Evolutionary conservation across 2,888 invertebrate genomes (phyloP), one percentile per base, ranked within the genome.

Genomic region (Andrena chrysosceles): DNA sequence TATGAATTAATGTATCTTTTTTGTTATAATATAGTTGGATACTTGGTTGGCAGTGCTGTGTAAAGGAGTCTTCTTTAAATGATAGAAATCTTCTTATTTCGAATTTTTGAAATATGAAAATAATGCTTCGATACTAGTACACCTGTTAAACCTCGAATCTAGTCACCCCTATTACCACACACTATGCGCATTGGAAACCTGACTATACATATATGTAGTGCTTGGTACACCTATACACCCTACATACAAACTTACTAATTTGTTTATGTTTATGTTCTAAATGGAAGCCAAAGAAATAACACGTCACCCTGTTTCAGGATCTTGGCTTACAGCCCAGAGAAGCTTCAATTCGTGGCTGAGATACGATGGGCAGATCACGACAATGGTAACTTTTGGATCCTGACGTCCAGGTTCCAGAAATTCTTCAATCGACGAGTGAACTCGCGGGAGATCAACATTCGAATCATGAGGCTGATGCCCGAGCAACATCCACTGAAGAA

Each of bases 261-360:
- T 16, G 20, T 7, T 20, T 20, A n/a, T 52, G 8, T 52, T 20
- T 20, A 10, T 10, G 20, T 10, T 10, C 10, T 56, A 56, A 20
- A 10, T 23, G 4, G 13, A 1, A 10, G 26, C 4, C 23, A 56
- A 26, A 23, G 4, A 3, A 56, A 1, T 56, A 56, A 23, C 23
- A 13, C 8, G 10, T 20, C 8, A 69, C 78, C 35, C 29, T 66
- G 72, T 76, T 87, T 86, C 93, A 97, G 97, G 78, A 95, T 97
- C 68, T 89, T 97, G 49, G 96, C 97, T 0, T 96, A 96, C 90
- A 97, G 97, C 91, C 95, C 96, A 0, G 96, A 96, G 86, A 95
- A 95, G 79, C 94, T 98, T 33, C 98, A 98, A 93, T 98, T 98
- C 93, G 96, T 96, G 31, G 96, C 97, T 0, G 98, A 98, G 88